These are phyloP conservation scores for Cosmorhoe ocellata DNA, from an alignment of 2,888 invertebrate genomes.

Conservation along the genomic window DNA sequence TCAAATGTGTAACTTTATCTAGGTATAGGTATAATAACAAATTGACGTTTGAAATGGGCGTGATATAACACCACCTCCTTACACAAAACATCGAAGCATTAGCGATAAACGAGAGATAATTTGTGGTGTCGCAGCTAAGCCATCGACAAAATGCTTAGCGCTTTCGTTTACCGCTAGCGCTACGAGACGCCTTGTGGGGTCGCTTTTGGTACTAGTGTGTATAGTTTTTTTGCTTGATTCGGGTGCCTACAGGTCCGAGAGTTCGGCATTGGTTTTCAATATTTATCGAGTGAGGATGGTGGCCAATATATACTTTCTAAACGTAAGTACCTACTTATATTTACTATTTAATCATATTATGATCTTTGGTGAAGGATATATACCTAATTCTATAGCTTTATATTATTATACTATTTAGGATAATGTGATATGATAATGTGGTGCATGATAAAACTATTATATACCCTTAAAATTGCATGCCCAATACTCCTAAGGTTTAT, in stretches of 20 bases:
- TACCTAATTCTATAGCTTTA: constrained; percentile 20
- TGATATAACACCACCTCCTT: constrained; percentile 2
- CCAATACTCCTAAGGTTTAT: no score
- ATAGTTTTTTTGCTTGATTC: constrained; percentile 55
- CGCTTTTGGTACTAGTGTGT: constrained; percentile 51
- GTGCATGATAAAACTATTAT: background rate
- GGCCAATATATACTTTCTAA: constrained; percentile 44
- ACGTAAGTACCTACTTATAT: constrained; percentile 56
- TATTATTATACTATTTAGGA: background rate
- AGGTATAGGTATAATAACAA: no score
- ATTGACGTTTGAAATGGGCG: background rate
- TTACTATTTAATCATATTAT: constrained; percentile 45
- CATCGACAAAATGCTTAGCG: background rate
- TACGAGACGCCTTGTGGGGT: constrained; percentile 4
- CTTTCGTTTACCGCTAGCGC: background rate
- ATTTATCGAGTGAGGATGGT: constrained; percentile 48
- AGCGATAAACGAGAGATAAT: constrained; percentile 1
- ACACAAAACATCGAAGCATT: background rate
- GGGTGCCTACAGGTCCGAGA: constrained; percentile 42
- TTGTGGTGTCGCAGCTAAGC: background rate
- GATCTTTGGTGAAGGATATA: constrained; percentile 35
- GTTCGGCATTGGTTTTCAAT: constrained; percentile 53
- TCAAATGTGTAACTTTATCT: no score
- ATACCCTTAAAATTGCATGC: background rate
- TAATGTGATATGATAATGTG: background rate